Conservation (phyloP, 2,113 vertebrate species). For the Sinocyclocheilus anophthalmus region DNA sequence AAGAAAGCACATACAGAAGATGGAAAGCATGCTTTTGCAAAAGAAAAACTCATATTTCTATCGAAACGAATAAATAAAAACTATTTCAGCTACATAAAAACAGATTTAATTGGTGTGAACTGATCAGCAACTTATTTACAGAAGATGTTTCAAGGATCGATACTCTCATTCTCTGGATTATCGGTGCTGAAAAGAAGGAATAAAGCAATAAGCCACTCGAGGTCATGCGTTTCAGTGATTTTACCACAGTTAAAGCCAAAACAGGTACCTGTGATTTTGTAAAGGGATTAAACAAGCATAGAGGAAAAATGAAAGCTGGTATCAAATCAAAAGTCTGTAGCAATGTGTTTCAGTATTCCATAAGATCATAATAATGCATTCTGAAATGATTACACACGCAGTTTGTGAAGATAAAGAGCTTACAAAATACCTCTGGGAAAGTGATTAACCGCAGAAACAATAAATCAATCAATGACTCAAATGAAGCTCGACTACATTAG, state of each 20-base stretch:
- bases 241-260: neutral
- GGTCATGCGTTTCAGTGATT: neutral
- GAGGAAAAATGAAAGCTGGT: neutral
- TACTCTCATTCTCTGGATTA: neutral
- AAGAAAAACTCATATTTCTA: neutral
- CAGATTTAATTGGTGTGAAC: neutral
- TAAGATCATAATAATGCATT: slow-evolving; percentile 13
- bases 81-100: neutral
- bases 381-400: neutral
- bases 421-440: slow-evolving; percentile 77
- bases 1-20: neutral
- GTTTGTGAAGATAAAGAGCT: slow-evolving; percentile 79
- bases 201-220: neutral
- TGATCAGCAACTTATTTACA: neutral
- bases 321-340: neutral
- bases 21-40: neutral
- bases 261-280: neutral
- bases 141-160: neutral
- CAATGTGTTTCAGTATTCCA: neutral
- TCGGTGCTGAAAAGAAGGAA: neutral
- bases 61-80: neutral
- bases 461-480: slow-evolving; percentile 80
- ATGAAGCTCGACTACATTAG: slow-evolving; percentile 70
- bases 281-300: neutral
- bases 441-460: slow-evolving; percentile 76